Conservation (phyloP, 2,888 invertebrate genomes). For the Leptura quadrifasciata region DNA sequence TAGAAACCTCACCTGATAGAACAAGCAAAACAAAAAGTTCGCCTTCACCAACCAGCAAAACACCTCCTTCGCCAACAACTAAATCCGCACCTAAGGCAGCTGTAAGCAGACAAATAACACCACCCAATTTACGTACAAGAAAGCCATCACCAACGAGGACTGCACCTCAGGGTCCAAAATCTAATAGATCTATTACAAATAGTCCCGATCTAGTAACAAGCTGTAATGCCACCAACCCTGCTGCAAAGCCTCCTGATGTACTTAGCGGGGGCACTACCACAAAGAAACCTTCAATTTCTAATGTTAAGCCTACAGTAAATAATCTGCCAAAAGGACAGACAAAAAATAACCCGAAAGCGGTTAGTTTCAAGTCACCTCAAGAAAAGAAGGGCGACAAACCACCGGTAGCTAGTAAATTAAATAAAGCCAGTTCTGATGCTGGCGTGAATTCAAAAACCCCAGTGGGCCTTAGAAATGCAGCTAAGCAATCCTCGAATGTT, state of each 20-base stretch:
- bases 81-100: constrained; percentile 51
- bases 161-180: constrained; percentile 55
- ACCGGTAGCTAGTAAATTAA: constrained; percentile 54
- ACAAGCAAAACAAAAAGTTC: constrained; percentile 51
- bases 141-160: constrained; percentile 68
- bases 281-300: constrained; percentile 65
- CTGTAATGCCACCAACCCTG: constrained; percentile 76
- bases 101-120: constrained; percentile 68
- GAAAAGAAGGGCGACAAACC: constrained; percentile 71
- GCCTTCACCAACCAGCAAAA: constrained; percentile 55
- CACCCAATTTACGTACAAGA: constrained; percentile 74
- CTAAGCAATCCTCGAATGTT: constrained; percentile 80
- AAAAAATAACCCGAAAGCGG: constrained; percentile 72
- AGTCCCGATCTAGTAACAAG: constrained; percentile 86
- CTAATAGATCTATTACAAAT: constrained; percentile 73
- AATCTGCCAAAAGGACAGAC: constrained; percentile 72
- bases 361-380: constrained; percentile 70
- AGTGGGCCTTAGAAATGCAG: constrained; percentile 74
- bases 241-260: constrained; percentile 79
- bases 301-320: constrained; percentile 67
- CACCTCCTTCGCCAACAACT: constrained; percentile 56
- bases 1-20: constrained; percentile 55
- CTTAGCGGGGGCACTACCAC: constrained; percentile 73
- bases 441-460: constrained; percentile 59
- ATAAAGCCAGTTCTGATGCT: constrained; percentile 54